phyloP scores from a whole-genome alignment of 37 sponge, comb jelly and placozoan species.

The Corticium candelabrum region DNA sequence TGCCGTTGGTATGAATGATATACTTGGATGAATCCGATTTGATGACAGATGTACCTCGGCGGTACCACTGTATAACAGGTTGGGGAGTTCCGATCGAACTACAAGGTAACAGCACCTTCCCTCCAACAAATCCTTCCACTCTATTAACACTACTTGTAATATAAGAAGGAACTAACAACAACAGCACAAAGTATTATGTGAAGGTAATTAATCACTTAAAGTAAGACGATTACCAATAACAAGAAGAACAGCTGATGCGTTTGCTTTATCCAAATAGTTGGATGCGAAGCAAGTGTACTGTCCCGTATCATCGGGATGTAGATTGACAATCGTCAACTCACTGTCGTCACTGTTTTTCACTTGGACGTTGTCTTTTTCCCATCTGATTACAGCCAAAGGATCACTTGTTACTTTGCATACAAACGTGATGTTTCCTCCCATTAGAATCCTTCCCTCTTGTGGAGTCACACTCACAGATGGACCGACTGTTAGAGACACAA shows the following conservation, averaged over 20 bases:
- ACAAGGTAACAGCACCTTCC: not conserved
- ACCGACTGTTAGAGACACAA: not conserved
- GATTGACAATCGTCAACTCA: not conserved
- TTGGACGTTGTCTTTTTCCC: not conserved
- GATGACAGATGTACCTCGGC: not conserved
- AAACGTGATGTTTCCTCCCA: not conserved
- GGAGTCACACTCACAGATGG: not conserved
- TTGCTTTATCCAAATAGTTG: not conserved
- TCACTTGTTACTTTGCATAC: not conserved
- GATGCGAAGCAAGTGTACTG: not conserved
- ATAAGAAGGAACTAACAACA: not conserved
- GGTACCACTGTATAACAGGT: not conserved
- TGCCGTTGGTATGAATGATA: not conserved
- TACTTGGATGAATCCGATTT: not conserved
- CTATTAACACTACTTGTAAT: not conserved
- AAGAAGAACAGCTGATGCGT: not conserved
- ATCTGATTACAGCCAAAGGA: not conserved
- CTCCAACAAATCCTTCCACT: not conserved
- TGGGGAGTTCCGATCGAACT: not conserved
- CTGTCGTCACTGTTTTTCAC: not conserved
- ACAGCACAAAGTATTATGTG: not conserved
- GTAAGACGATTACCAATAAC: slow-evolving; percentile 6
- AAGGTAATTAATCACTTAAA: not conserved
- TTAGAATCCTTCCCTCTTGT: not conserved
- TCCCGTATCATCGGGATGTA: not conserved